These are phyloP conservation scores for Leptopterna dolabrata DNA, from an alignment of 2,888 invertebrate species.

Conservation along the genomic window DNA sequence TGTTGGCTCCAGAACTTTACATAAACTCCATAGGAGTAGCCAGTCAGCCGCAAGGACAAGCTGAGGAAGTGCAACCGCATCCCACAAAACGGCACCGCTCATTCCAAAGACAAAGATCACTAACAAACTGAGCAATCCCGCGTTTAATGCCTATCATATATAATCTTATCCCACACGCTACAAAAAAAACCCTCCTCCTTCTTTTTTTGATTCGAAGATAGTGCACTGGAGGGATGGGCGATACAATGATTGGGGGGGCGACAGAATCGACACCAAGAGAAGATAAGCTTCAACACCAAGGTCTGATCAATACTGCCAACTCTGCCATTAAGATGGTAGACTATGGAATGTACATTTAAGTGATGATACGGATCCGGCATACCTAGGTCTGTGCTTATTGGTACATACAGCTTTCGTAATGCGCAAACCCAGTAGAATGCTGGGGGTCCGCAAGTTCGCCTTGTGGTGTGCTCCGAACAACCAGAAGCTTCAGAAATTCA, in stretches of 20 bases:
- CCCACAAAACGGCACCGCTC: conserved; percentile 30
- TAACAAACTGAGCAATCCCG: background rate
- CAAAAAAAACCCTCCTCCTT: no score
- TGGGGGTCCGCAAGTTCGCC: no score
- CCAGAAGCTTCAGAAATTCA: no score
- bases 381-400: no score
- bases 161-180: background rate
- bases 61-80: conserved; percentile 51
- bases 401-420: no score
- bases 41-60: conserved; percentile 53
- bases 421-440: no score
- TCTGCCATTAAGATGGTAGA: no score
- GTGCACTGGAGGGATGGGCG: background rate
- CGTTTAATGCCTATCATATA: background rate
- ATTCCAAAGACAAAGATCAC: conserved; percentile 15
- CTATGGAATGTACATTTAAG: no score
- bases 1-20: conserved; percentile 48
- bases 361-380: no score
- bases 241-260: background rate
- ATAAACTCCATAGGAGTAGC: conserved; percentile 54
- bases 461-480: no score
- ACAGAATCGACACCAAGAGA: background rate
- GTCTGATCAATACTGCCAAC: background rate
- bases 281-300: background rate
- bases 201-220: background rate